phyloP scores from a whole-genome alignment of 2,797 vertebrate species.

The Spinus pinus region DNA sequence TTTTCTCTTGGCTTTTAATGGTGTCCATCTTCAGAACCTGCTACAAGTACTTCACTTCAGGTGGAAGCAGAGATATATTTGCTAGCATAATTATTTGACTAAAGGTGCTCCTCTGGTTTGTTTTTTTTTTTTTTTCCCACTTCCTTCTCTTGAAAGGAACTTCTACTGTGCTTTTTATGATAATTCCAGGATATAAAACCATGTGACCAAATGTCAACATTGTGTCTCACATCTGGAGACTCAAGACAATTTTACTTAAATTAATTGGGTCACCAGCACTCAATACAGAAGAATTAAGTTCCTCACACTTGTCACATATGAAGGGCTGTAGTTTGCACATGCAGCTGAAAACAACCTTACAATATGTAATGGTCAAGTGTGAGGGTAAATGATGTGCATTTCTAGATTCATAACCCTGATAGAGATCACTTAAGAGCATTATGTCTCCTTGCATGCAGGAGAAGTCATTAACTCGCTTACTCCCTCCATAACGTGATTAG shows the following conservation, averaged over 20 bases:
- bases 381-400: not conserved
- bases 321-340: not conserved
- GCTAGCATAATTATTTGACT: not conserved
- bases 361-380: not conserved
- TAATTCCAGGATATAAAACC: not conserved
- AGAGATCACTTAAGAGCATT: not conserved
- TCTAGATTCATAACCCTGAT: not conserved
- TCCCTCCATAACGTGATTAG: not conserved
- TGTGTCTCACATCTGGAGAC: not conserved
- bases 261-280: not conserved
- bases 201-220: not conserved
- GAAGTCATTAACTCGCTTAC: not conserved
- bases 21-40: not conserved
- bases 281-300: not conserved
- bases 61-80: not conserved
- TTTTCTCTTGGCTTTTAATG: not conserved
- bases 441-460: not conserved
- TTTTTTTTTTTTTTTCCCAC: rapidly evolving
- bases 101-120: not conserved
- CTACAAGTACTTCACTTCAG: not conserved
- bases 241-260: not conserved
- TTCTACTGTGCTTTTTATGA: not conserved
- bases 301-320: not conserved
- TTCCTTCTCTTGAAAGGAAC: not conserved
- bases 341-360: not conserved